Base-by-base conservation (phyloP, 2,797 vertebrate species). In the Naso thynnoides region DNA sequence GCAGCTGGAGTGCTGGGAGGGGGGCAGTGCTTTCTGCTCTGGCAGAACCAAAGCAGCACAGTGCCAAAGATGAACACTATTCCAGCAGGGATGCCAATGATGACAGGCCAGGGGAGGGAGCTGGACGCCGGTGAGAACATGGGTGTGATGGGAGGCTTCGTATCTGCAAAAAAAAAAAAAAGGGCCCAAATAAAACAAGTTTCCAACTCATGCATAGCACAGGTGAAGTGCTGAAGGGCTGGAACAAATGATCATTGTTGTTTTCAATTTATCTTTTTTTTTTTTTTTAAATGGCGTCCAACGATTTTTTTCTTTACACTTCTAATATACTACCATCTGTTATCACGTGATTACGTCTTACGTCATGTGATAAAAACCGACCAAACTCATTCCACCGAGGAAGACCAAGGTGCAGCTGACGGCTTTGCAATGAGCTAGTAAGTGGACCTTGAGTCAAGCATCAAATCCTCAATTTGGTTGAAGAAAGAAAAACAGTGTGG, bases 31-130 rank as follows among this genome's bases (percentile, higher is more conserved):
- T 97, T 99, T 90, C 96, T 96, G 76, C 95, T 96, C 90, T 99
- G 98, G 88, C 97, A 99, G 70, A 99, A 96, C 98, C 98, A 99
- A 75, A 99, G 88, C 50, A 99, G 94, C 83, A 98, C 95, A 0
- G 97, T 97, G 42, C 98, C 98, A 0, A 99, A 95, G 92, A 99
- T 98, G 93, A 99, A 98, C 54, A 99, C 96, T 0, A 98, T 96
- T 16, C 97, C 98, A 0, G 98, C 97, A 0, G 98, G 98, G 89
- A 99, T 98, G 59, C 97, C 98, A 0, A 99, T 99, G 90, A 99
- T 98, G 73, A 99, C 98, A 0, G 98, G 98, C 98, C 98, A 99
- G 0, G 98, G 98, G 13, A 99, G 95, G 78, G 96, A 95, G 80
- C 92, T 95, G 86, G 94, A 88, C 0, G 96, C 91, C 8, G 96